Evolutionary conservation across 2,888 invertebrate genomes (phyloP).

Genomic region (Diaphora mendica): DNA sequence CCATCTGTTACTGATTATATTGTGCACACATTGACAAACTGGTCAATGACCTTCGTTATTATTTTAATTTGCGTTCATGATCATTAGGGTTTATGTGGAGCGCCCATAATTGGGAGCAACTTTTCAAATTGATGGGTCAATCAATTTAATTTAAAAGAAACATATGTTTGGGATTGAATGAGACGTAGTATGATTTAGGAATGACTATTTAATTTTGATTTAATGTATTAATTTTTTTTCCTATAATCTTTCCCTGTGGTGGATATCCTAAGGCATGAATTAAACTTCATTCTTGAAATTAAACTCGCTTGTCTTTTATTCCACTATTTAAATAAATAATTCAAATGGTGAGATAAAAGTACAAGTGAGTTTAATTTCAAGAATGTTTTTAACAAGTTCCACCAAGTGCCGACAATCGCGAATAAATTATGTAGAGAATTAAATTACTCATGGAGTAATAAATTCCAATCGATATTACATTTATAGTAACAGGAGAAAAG

Average conservation of each 20-base stretch:
- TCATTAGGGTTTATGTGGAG: neutral
- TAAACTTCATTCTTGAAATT: too few relatives aligned
- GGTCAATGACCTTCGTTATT: constrained; percentile 38
- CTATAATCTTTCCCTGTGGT: neutral
- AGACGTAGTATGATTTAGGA: neutral
- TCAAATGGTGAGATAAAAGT: too few relatives aligned
- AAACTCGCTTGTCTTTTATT: too few relatives aligned
- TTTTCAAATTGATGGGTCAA: neutral
- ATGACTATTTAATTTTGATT: neutral
- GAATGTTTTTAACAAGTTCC: too few relatives aligned
- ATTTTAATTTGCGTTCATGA: constrained; percentile 6
- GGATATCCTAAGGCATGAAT: neutral
- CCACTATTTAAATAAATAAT: too few relatives aligned
- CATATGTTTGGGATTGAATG: neutral
- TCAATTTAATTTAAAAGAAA: neutral
- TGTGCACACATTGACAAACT: constrained; percentile 18
- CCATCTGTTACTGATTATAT: neutral
- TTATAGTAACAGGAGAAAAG: too few relatives aligned
- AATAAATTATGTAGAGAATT: too few relatives aligned
- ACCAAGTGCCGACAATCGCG: too few relatives aligned
- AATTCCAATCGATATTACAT: too few relatives aligned
- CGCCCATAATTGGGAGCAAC: neutral
- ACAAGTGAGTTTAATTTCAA: too few relatives aligned
- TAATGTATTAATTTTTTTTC: neutral
- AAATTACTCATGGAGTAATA: too few relatives aligned